Evolutionary conservation across 2,888 invertebrate species (phyloP).

Genomic region (Gnatocerus cornutus): DNA sequence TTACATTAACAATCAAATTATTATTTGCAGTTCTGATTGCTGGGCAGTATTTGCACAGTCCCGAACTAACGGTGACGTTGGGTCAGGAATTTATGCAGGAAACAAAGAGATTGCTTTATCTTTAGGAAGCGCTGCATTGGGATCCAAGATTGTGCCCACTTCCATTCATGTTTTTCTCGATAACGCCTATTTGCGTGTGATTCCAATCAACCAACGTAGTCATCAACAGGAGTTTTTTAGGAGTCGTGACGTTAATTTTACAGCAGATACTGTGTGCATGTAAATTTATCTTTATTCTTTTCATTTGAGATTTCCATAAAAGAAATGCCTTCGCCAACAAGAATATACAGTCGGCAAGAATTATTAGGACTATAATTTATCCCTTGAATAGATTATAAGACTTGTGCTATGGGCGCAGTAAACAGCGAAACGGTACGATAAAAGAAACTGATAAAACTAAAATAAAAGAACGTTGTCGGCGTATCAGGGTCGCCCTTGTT

Average conservation of each 20-base stretch:
- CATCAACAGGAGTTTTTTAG: background rate
- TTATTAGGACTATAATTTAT: conserved; percentile 63
- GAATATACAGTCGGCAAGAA: conserved; percentile 61
- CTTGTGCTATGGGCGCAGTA: conserved; percentile 50
- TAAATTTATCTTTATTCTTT: conserved; percentile 41
- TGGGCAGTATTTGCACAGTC: conserved; percentile 57
- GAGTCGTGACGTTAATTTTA: conserved; percentile 19
- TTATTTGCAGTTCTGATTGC: conserved; percentile 70
- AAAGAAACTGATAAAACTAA: conserved; percentile 66
- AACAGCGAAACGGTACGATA: conserved; percentile 57
- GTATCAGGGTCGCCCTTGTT: conserved; percentile 63
- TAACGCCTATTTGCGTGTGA: conserved; percentile 44
- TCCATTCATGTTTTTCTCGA: conserved; percentile 41
- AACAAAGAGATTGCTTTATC: conserved; percentile 48
- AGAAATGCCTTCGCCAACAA: conserved; percentile 56
- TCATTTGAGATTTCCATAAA: conserved; percentile 42
- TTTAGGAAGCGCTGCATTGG: conserved; percentile 49
- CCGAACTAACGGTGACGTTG: conserved; percentile 44
- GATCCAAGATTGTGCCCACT: conserved; percentile 48
- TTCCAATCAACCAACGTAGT: conserved; percentile 2
- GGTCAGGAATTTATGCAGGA: conserved; percentile 53
- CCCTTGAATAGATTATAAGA: conserved; percentile 61
- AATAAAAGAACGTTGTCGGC: conserved; percentile 62
- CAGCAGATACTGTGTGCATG: conserved; percentile 24
- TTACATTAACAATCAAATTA: conserved; percentile 71